Conservation (phyloP, 2,797 vertebrate species). For the Vireo griseus region DNA sequence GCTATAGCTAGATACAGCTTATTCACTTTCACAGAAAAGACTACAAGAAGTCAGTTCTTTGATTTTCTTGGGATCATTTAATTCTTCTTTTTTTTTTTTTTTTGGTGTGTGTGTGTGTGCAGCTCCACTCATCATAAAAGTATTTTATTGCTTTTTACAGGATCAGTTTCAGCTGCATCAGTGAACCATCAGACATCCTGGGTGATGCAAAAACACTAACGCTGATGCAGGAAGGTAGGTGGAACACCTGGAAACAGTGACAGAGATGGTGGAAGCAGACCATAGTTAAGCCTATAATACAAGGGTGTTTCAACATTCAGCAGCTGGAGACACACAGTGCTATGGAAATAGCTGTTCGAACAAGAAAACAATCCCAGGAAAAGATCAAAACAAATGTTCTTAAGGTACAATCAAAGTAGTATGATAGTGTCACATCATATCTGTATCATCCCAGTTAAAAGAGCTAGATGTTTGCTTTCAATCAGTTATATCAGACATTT, state of each 20-base stretch:
- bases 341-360: background rate
- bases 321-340: background rate
- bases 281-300: background rate
- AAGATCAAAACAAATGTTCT: background rate
- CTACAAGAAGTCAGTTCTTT: background rate
- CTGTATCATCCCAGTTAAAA: background rate
- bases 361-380: background rate
- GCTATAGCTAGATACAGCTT: background rate
- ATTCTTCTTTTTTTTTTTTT: background rate
- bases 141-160: background rate
- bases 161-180: background rate
- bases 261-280: background rate
- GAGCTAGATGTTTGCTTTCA: background rate
- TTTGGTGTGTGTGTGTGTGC: background rate
- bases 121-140: background rate
- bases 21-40: background rate
- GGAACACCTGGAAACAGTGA: background rate
- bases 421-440: background rate
- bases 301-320: background rate
- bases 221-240: background rate
- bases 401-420: background rate
- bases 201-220: background rate
- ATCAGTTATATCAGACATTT: background rate
- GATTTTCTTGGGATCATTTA: background rate
- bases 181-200: background rate